Evolutionary conservation across 2,113 vertebrate species (phyloP).

Genomic region (Okapia johnstoni): DNA sequence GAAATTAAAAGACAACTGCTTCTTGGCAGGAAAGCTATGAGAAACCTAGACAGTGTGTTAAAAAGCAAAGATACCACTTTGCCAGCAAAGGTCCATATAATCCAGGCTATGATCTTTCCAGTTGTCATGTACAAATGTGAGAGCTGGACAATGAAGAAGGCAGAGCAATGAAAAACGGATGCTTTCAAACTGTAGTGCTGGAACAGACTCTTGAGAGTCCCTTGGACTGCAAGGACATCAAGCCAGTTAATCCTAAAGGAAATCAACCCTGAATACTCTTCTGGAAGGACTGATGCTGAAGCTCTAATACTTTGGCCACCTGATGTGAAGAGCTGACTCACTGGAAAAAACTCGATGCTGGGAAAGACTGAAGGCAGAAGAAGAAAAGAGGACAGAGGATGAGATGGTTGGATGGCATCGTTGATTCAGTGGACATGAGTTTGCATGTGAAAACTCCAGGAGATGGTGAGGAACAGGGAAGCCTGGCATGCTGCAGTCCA

Average conservation of each 20-base stretch:
- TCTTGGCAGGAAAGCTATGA: background rate
- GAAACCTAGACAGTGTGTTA: background rate
- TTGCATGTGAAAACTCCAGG: background rate
- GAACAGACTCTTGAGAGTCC: background rate
- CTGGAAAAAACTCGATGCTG: background rate
- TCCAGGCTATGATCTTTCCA: background rate
- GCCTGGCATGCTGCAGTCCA: background rate
- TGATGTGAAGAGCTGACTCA: background rate
- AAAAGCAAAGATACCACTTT: background rate
- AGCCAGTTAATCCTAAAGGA: background rate
- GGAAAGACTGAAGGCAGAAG: background rate
- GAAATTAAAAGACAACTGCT: background rate
- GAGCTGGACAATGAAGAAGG: background rate
- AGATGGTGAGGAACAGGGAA: background rate
- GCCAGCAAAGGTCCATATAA: background rate
- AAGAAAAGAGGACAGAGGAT: background rate
- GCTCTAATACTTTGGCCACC: background rate
- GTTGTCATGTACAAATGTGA: background rate
- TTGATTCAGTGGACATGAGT: background rate
- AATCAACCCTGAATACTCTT: background rate
- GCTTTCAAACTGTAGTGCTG: background rate
- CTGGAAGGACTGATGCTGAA: background rate
- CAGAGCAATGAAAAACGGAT: background rate
- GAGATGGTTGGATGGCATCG: background rate
- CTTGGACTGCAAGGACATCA: background rate